These are phyloP conservation scores for Lasioglossum oenotherae DNA, from an alignment of 2,888 invertebrate species.

Conservation along the genomic window DNA sequence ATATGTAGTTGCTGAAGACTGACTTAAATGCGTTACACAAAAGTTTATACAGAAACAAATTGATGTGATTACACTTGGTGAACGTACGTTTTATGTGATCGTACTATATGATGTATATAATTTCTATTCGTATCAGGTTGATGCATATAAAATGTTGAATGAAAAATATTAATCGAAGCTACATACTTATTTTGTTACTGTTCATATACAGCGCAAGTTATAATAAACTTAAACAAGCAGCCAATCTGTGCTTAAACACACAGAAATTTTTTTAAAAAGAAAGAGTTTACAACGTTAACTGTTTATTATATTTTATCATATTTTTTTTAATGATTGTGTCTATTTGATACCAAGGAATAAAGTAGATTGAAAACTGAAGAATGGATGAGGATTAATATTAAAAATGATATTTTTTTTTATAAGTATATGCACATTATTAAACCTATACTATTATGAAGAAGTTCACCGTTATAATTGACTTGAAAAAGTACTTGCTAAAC, in stretches of 20 bases:
- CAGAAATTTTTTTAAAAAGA: not conserved
- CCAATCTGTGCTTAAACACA: not conserved
- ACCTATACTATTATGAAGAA: not conserved
- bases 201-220: not conserved
- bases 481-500: not conserved
- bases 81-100: slow-evolving; percentile 23
- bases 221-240: not conserved
- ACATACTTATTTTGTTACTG: not conserved
- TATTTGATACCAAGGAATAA: not conserved
- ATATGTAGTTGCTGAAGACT: slow-evolving; percentile 14
- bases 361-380: not conserved
- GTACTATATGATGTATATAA: slow-evolving; percentile 1
- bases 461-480: not conserved
- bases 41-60: slow-evolving; percentile 10
- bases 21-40: not conserved
- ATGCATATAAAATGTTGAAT: slow-evolving; percentile 8
- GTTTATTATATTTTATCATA: not conserved
- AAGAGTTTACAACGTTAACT: not conserved
- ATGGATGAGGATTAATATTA: not conserved
- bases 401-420: too few species aligned
- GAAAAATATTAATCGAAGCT: not conserved
- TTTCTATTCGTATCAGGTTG: not conserved
- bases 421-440: not conserved
- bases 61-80: slow-evolving; percentile 25
- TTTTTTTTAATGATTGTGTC: not conserved